phyloP scores from a whole-genome alignment of 2,113 vertebrate species.

The Polypterus senegalus region DNA sequence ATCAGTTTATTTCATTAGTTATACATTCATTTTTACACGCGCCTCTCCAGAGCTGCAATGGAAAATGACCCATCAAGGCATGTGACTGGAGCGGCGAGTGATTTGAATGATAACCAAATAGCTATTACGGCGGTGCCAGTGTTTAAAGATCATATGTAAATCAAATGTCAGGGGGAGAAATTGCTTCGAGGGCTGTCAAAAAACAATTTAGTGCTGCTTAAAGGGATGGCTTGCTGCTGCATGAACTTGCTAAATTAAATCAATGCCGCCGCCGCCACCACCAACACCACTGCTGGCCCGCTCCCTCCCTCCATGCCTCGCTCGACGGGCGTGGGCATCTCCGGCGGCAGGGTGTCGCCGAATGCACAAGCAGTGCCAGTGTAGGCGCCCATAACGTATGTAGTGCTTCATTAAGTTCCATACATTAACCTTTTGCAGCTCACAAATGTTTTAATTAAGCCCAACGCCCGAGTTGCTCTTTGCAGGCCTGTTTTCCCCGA shows the following conservation, averaged over 20 bases:
- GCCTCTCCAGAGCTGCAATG: slow-evolving; percentile 43
- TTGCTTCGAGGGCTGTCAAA: slow-evolving; percentile 75
- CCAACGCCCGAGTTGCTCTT: no score
- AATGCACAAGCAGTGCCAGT: no score
- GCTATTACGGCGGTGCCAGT: slow-evolving; percentile 55
- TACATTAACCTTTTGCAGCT: no score
- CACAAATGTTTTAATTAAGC: no score
- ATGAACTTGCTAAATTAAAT: slow-evolving; percentile 64
- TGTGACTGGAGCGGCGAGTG: slow-evolving; percentile 57
- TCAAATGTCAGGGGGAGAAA: slow-evolving; percentile 80
- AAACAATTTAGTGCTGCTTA: slow-evolving; percentile 89
- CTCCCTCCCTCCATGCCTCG: slow-evolving; percentile 40
- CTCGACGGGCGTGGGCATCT: no score
- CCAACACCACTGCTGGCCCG: slow-evolving; percentile 30
- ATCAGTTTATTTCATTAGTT: slow-evolving; percentile 91
- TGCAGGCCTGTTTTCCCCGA: no score
- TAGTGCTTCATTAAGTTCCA: no score
- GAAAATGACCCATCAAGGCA: slow-evolving; percentile 71
- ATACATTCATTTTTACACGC: slow-evolving; percentile 65
- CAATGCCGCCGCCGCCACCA: slow-evolving; percentile 28
- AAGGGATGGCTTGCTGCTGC: slow-evolving; percentile 64
- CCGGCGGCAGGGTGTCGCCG: no score
- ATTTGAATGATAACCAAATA: slow-evolving; percentile 89
- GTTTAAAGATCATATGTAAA: slow-evolving; percentile 99
- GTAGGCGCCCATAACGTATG: no score